Percentiles rank a stretch among this genome's conserved stretches.
Conservation (phyloP, 2,113 vertebrate species). For the Indri indri region DNA sequence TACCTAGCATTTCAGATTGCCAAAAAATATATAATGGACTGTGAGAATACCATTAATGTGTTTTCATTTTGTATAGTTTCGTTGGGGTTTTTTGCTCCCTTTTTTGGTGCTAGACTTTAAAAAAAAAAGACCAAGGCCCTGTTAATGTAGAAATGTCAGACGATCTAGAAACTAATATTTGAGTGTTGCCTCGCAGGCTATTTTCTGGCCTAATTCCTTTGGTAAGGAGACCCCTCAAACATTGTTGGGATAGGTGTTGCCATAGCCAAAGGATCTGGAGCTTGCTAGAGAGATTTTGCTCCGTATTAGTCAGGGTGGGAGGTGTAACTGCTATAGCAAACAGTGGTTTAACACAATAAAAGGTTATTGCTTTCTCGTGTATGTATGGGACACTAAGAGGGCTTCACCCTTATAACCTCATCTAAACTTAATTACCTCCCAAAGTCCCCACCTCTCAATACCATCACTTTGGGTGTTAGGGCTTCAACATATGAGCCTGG, state of each 20-base stretch:
- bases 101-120: background rate
- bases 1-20: background rate
- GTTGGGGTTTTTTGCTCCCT: background rate
- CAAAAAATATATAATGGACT: background rate
- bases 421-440: background rate
- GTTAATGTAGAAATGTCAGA: background rate
- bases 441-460: background rate
- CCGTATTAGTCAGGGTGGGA: background rate
- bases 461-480: background rate
- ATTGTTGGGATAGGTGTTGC: background rate
- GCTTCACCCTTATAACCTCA: background rate
- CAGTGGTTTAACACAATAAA: background rate
- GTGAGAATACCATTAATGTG: background rate
- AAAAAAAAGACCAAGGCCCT: background rate
- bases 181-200: background rate
- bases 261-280: background rate
- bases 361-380: background rate
- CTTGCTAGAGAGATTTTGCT: background rate
- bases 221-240: background rate
- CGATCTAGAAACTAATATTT: background rate
- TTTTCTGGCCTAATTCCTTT: background rate
- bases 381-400: background rate
- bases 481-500: background rate
- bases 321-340: background rate
- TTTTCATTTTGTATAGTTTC: conserved; percentile 13